Percentiles rank a stretch among this genome's conserved stretches.
Conservation (phyloP, 2,888 invertebrate species). For the Hesperia comma region DNA sequence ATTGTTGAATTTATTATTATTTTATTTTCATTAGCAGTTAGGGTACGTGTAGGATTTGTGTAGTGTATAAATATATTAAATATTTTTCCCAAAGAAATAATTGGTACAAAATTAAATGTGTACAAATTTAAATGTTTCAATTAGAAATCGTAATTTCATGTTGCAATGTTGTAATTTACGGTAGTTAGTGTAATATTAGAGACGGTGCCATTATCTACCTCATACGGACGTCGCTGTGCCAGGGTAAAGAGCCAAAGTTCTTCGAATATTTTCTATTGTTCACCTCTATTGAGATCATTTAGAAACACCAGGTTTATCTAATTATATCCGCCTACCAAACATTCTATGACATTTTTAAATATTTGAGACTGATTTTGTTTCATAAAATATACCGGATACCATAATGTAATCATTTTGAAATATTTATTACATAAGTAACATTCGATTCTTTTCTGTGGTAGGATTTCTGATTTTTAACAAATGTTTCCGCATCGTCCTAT, state of each 20-base stretch:
- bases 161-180: conserved; percentile 75
- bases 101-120: conserved; percentile 81
- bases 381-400: conserved; percentile 14
- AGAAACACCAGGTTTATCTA: conserved; percentile 45
- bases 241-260: conserved; percentile 80
- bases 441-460: not conserved
- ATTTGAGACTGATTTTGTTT: conserved; percentile 68
- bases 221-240: conserved; percentile 65
- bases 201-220: conserved; percentile 79
- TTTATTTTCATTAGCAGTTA: conserved; percentile 72
- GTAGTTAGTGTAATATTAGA: conserved; percentile 74
- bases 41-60: conserved; percentile 68
- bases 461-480: conserved; percentile 28
- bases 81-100: conserved; percentile 82
- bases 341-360: conserved; percentile 50
- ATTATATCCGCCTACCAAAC: conserved; percentile 47
- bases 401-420: conserved; percentile 4
- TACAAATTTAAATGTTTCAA: conserved; percentile 76
- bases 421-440: not conserved
- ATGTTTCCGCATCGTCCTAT: conserved; percentile 40
- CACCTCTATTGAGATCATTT: conserved; percentile 61
- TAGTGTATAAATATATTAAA: conserved; percentile 59
- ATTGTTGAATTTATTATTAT: conserved; percentile 82
- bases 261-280: conserved; percentile 72
- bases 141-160: conserved; percentile 75